A percentile compares a stretch with the other conserved stretches of the same genome.
Evolutionary conservation across 2,113 vertebrate genomes (phyloP).

Genomic region (Sclerurus mexicanus): DNA sequence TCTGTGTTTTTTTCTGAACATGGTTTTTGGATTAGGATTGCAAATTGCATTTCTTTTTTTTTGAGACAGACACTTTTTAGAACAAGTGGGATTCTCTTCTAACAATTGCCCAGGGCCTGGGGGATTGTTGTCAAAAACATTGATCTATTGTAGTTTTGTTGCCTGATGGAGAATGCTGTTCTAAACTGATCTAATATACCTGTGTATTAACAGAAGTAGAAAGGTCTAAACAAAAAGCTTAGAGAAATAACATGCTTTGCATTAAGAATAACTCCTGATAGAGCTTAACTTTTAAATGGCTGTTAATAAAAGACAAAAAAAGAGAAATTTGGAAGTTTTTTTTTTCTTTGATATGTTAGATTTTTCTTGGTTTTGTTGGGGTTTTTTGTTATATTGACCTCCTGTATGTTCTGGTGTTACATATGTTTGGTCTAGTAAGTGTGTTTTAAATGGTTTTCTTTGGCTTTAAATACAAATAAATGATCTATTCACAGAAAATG

Average conservation of each 20-base stretch:
- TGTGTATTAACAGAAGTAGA: not conserved
- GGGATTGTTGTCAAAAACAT: not conserved
- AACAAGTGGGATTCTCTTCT: not conserved
- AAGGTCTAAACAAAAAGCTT: not conserved
- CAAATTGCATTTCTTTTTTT: not conserved
- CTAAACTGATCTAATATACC: not conserved
- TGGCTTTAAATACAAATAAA: not conserved
- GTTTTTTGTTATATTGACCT: not conserved
- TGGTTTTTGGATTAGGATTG: not conserved
- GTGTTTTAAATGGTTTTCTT: not conserved
- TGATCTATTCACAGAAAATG: not conserved
- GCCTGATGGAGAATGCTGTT: not conserved
- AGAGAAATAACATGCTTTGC: not conserved
- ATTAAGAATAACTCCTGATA: not conserved
- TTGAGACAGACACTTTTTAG: not conserved
- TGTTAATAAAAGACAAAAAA: not conserved
- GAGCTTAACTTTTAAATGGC: not conserved
- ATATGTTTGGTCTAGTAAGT: not conserved
- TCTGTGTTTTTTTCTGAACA: not conserved
- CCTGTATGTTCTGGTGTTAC: rapidly evolving
- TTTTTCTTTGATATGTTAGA: not conserved
- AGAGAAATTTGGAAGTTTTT: not conserved
- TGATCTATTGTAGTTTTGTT: not conserved
- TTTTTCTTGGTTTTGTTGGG: not conserved
- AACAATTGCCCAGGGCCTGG: not conserved